A percentile compares a stretch with the other conserved stretches of the same genome.
These are phyloP conservation scores for Indicator maculatus DNA, from an alignment of 2,113 vertebrate genomes.

Conservation along the genomic window DNA sequence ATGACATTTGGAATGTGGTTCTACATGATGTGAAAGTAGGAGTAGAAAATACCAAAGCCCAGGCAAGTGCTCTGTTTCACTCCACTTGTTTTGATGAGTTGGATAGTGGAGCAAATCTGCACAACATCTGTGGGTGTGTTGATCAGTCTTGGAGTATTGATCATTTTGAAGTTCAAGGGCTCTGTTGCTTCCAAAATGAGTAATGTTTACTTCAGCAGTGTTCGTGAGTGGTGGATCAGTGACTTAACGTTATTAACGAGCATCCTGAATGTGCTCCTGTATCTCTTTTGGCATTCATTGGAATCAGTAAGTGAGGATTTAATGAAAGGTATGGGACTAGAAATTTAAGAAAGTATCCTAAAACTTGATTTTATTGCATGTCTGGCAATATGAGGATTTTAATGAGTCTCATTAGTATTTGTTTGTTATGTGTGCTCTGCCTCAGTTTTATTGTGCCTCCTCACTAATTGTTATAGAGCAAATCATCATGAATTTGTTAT, in stretches of 20 bases:
- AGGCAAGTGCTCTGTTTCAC: neutral
- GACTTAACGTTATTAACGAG: neutral
- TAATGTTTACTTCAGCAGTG: neutral
- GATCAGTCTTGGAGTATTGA: neutral
- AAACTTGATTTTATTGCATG: neutral
- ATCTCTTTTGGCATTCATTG: neutral
- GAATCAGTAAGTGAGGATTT: neutral
- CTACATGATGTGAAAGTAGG: neutral
- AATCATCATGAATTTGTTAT: neutral
- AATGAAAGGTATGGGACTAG: neutral
- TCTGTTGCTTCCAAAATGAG: neutral
- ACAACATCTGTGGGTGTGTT: neutral
- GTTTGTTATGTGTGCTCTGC: neutral
- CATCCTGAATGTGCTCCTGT: neutral
- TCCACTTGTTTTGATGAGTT: neutral
- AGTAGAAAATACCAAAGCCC: neutral
- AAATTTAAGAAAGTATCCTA: neutral
- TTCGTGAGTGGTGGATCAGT: neutral
- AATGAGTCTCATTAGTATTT: conserved; percentile 33
- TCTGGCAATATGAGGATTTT: neutral
- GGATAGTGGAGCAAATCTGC: neutral
- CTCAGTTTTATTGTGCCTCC: neutral
- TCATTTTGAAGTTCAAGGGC: neutral
- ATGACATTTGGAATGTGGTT: neutral
- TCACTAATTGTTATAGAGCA: neutral